Evolutionary conservation across 2,797 vertebrate genomes (phyloP).

Genomic region (Eulemur coronatus): DNA sequence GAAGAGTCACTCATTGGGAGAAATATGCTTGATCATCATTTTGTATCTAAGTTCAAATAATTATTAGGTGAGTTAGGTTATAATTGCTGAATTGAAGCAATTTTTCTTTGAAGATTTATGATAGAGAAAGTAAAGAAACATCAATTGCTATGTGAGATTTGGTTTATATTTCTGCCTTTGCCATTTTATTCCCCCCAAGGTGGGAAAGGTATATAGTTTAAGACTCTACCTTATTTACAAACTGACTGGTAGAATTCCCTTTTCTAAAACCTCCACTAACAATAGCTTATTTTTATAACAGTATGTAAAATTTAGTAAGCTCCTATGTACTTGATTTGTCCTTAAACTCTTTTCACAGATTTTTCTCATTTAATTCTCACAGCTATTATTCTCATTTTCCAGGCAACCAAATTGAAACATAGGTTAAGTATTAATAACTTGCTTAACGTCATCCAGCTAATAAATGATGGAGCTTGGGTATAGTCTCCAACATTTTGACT

Average conservation of each 20-base stretch:
- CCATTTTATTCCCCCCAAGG: neutral
- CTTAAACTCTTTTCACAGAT: neutral
- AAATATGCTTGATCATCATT: neutral
- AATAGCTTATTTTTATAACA: neutral
- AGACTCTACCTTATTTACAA: neutral
- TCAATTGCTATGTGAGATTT: neutral
- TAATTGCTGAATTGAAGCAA: conserved; percentile 19
- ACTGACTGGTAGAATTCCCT: neutral
- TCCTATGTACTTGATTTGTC: neutral
- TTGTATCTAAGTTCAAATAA: neutral
- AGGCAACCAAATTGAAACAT: neutral
- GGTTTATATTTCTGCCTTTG: conserved; percentile 2
- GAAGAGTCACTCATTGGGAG: neutral
- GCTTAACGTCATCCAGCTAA: neutral
- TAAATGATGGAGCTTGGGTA: neutral
- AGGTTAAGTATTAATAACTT: conserved; percentile 7
- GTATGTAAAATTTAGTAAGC: neutral
- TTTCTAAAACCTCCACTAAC: neutral
- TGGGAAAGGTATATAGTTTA: neutral
- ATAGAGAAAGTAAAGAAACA: neutral
- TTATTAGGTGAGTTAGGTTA: neutral
- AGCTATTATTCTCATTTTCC: conserved; percentile 23
- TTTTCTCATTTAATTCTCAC: conserved; percentile 36
- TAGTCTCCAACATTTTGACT: neutral
- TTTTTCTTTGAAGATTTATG: neutral